Conservation (phyloP, 2,113 vertebrate species). For the Tylochromis polylepis region DNA sequence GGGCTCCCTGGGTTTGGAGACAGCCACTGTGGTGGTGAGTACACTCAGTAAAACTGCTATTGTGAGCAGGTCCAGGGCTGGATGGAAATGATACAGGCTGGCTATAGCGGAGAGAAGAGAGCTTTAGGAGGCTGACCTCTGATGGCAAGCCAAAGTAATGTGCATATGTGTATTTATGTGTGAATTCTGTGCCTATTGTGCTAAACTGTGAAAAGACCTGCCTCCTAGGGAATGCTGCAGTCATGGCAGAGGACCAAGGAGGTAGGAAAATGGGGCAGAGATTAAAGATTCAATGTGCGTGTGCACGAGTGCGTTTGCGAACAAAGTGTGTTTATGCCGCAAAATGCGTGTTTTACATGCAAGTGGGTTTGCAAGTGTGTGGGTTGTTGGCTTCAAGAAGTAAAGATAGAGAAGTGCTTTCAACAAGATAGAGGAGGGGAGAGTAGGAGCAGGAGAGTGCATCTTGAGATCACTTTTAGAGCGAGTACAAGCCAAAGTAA, state of each 20-base stretch:
- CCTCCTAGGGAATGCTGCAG: constrained; percentile 62
- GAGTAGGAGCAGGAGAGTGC: constrained; percentile 9
- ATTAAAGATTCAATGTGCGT: constrained; percentile 67
- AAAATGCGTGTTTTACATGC: not conserved
- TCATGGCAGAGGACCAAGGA: constrained; percentile 63
- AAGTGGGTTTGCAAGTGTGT: constrained; percentile 39
- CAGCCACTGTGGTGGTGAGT: constrained; percentile 86
- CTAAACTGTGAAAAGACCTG: constrained; percentile 59
- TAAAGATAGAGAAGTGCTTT: constrained; percentile 43
- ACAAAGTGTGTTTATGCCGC: constrained; percentile 33
- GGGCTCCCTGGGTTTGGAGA: constrained; percentile 88
- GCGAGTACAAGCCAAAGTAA: not conserved
- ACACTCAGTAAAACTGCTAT: not conserved
- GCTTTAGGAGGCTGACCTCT: constrained; percentile 8
- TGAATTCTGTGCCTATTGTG: constrained; percentile 47
- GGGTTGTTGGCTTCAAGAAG: constrained; percentile 49
- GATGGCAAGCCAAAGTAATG: constrained; percentile 9
- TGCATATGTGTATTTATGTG: constrained; percentile 15
- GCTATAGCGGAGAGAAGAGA: constrained; percentile 1
- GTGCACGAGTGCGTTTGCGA: constrained; percentile 32
- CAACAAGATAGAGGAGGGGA: constrained; percentile 15
- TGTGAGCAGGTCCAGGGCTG: not conserved
- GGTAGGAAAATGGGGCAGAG: constrained; percentile 64
- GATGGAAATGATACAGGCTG: not conserved
- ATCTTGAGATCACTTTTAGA: constrained; percentile 1